Base-by-base conservation (phyloP, 2,888 invertebrate species). In the Rhogogaster chlorosoma region DNA sequence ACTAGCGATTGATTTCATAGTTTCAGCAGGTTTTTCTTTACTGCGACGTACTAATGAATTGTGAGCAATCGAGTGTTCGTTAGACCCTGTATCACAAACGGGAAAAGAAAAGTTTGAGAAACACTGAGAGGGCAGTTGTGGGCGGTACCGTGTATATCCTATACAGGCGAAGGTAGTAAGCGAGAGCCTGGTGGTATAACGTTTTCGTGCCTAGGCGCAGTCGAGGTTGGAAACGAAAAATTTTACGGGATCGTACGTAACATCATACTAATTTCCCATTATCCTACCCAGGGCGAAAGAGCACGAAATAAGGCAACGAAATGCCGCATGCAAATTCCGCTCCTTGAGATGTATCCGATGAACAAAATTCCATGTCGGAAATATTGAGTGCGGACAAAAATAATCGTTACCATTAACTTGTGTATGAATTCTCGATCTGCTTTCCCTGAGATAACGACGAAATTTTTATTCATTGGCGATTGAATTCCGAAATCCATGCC, bases 201-300 rank as follows among this genome's bases (percentile, higher is more conserved):
- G 64, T 90, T 92, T 92, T 92, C 92, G 91, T 92, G 92, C 90
- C 91, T 91, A 92, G 91, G 87, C 88, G 91, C 91, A 91, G 90
- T 92, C 90, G 88, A 88, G 88, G 36, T 45, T 64, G 15, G 83
- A 45, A 57, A 83, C 42, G 82, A 75, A 83, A 83, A 83, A 45
- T 83, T 36, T 67, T 83, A 45, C 83, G 67, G n/a, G 57, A 84
- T 73, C 36, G 26, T 85, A 84, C 38, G 92, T 91, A 92, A 92
- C 89, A 86, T 88, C 91, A 92, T 91, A 90, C 92, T 91, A 91
- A 92, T 92, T 92, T 91, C 90, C 90, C 90, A 91, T 91, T 73
- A 73, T n/a, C 71, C 42, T 9, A 18, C 15, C 15, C 22, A 70
- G 26, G 26, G 26, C 32, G 22, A 71, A 71, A 38, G 71, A 71